Evolutionary conservation across 92 coral and sea anemone species (phyloP).

Genomic region (Epizoanthus fatuus): DNA sequence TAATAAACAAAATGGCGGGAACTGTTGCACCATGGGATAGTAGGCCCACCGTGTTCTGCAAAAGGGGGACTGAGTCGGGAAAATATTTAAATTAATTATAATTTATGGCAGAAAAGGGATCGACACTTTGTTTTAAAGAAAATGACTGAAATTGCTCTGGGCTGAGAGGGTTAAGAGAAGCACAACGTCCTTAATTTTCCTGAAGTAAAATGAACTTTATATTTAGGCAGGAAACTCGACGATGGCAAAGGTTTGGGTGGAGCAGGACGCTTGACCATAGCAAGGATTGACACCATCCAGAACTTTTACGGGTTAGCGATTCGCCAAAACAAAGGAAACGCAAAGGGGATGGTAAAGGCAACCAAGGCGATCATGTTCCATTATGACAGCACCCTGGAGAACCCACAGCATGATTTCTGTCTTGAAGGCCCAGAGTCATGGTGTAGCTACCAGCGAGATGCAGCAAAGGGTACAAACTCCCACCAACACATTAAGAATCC

Average conservation of each 20-base stretch:
- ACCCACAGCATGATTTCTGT: constrained; percentile 63
- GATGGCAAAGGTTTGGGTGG: constrained; percentile 49
- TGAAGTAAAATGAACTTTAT: background rate
- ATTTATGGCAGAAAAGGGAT: no score
- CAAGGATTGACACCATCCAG: constrained; percentile 44
- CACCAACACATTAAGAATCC: constrained; percentile 67
- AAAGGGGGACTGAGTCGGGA: no score
- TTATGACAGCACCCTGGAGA: constrained; percentile 57
- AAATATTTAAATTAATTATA: no score
- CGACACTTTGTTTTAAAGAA: no score
- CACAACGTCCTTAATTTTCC: no score
- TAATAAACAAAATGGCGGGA: no score
- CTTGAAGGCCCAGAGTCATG: constrained; percentile 55
- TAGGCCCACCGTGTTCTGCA: no score
- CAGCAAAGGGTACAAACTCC: constrained; percentile 28
- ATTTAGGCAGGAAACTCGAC: constrained; percentile 23
- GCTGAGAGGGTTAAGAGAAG: no score
- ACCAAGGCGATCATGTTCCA: constrained; percentile 61
- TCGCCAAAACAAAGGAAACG: constrained; percentile 55
- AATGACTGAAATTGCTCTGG: no score
- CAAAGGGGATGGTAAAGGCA: constrained; percentile 59
- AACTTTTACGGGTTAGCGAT: constrained; percentile 62
- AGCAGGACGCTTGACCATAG: constrained; percentile 37
- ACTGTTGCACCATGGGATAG: no score
- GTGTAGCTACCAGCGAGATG: constrained; percentile 69